Evolutionary conservation across 1,140 invertebrate species (phyloP), one percentile per base, ranked within the genome.

Genomic region (Drosophila obscura): DNA sequence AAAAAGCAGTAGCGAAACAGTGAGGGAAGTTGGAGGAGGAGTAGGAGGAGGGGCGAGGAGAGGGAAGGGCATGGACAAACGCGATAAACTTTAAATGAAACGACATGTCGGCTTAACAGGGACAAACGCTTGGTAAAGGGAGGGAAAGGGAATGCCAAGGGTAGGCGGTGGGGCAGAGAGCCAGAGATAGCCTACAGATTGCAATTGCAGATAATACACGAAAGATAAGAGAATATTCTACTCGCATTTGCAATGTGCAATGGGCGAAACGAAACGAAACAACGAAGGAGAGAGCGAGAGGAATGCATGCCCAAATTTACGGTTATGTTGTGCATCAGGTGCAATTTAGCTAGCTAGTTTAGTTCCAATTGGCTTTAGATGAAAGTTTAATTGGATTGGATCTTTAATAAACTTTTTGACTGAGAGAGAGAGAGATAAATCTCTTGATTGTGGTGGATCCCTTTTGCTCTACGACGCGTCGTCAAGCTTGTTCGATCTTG

Each of bases 21-120:
- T 1, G 11, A 11, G 7, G 31, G 31, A 11, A 11, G 31, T 2
- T 19, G 24, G 50, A 26, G 15, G 8, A 24, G 58, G 1, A 15
- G 35, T n/a, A n/a, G n/a, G n/a, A n/a, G n/a, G n/a, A n/a, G 15
- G 24, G 16, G 49, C 24, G 26, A 5, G 48, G 8, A 19, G 15
- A 22, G 26, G 53, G 24, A n/a, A 50, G 16, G 11, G 19, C 15
- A 56, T 13, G 46, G 55, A 57, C 4, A 65, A 74, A 46, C 50
- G 73, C 73, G 73, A 76, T 77, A 77, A 77, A 77, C 73, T 77
- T 77, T 76, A 77, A 77, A 77, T 69, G 73, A 76, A 76, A 77
- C 73, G 64, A 62, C 64, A 76, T 76, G 73, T 77, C 64, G 73
- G 56, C 73, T 77, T 77, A 77, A 77, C 64, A 46, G 73, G 73